phyloP scores from a whole-genome alignment of 2,113 vertebrate species.

The Pongo pygmaeus region DNA sequence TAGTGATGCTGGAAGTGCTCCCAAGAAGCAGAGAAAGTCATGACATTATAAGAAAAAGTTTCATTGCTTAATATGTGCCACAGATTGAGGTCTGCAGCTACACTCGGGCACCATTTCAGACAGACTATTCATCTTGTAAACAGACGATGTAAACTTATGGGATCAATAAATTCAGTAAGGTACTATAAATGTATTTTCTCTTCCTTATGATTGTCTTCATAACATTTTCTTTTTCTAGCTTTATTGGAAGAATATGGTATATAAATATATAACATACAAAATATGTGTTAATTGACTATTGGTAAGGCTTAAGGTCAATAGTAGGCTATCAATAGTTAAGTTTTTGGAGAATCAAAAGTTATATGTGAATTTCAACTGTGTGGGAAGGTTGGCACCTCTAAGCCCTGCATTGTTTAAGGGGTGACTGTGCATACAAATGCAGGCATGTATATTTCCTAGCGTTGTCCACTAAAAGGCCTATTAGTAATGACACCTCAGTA shows the following conservation, averaged over 20 bases:
- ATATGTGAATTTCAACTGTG: neutral
- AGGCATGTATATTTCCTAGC: neutral
- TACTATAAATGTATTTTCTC: neutral
- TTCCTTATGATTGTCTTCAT: neutral
- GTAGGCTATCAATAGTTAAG: neutral
- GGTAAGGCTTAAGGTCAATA: neutral
- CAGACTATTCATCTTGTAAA: neutral
- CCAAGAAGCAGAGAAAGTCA: neutral
- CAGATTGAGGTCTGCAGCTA: neutral
- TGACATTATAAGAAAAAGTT: neutral
- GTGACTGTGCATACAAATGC: neutral
- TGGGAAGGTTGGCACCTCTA: neutral
- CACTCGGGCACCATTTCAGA: neutral
- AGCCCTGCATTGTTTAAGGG: neutral
- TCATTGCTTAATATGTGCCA: neutral
- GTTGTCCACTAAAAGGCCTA: neutral
- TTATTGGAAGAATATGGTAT: neutral
- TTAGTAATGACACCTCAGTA: neutral
- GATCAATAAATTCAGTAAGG: neutral
- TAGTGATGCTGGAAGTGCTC: neutral
- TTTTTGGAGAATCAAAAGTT: neutral
- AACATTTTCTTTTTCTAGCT: neutral
- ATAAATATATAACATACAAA: neutral
- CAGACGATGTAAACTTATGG: neutral
- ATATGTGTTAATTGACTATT: neutral